Evolutionary conservation across 1,140 invertebrate genomes (phyloP).

Genomic region (Tetranychus urticae): DNA sequence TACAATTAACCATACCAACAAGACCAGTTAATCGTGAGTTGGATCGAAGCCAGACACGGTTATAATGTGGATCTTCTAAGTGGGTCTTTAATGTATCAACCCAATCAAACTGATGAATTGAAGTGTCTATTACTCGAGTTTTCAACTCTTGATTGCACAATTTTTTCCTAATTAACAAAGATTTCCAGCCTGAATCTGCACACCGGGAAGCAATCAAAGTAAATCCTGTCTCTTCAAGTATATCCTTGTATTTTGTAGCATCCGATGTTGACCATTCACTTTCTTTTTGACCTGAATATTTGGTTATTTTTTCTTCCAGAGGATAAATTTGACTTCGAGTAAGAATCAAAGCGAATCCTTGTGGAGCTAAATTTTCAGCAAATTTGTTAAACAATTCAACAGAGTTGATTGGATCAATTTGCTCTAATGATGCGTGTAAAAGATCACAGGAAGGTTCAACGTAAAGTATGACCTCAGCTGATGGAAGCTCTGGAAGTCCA

Average conservation of each 20-base stretch:
- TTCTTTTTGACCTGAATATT: not conserved
- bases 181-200: not conserved
- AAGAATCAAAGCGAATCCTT: too few species aligned
- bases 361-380: too few species aligned
- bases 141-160: not conserved
- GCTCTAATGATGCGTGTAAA: too few species aligned
- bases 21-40: conserved; percentile 36
- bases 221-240: not conserved
- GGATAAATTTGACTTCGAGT: not conserved
- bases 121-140: conserved; percentile 7
- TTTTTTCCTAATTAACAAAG: too few species aligned
- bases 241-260: not conserved
- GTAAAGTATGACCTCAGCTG: too few species aligned
- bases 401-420: too few species aligned
- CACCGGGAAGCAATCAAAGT: not conserved
- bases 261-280: too few species aligned
- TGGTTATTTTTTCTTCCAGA: not conserved
- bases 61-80: conserved; percentile 3
- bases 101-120: conserved; percentile 10
- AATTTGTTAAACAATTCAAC: too few species aligned
- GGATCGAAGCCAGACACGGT: conserved; percentile 35
- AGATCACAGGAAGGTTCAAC: too few species aligned
- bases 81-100: conserved; percentile 10
- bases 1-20: conserved; percentile 64
- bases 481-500: too few species aligned